Evolutionary conservation across 2,113 vertebrate species (phyloP), one percentile per base, ranked within the genome.

Genomic region (Eubucco bourcierii): DNA sequence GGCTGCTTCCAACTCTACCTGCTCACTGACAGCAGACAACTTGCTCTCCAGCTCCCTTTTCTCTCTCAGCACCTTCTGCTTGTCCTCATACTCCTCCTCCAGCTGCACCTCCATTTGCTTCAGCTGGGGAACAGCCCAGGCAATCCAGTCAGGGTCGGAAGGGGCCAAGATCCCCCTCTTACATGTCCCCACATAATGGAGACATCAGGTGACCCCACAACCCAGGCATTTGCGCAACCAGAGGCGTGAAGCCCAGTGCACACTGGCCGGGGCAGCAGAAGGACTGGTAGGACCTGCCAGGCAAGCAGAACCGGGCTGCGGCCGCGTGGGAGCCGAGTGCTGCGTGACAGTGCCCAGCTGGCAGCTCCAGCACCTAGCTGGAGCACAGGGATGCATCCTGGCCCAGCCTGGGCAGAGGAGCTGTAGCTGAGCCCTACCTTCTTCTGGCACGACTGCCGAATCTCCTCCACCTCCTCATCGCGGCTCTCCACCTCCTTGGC

Each of bases 41-140:
- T 99, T 99, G 74, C 97, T 97, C 95, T 99, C 99, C 96, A 99
- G 96, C 44, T 99, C 99, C 78, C 99, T 97, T 94, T 98, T 99
- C 95, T 99, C 99, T 41, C 98, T 98, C 59, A 99, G 97, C 55
- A 99, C 99, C 97, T 99, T 99, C 97, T 99, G 99, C 94, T 99
- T 99, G 61, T 99, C 99, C 72, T 99, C 98, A 0, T 99, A 99
- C 74, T 99, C 99, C 75, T 99, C 99, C 90, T 99, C 99, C 28
- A 99, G 98, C 97, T 99, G 99, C 58, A 99, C 97, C 84, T 99
- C 99, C 98, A 99, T 98, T 96, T 99, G 99, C 90, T 99, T 99
- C 94, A 99, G 96, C 99, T 99, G 67, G 23, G 46, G 80, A 27
- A 91, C 59, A 92, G 33, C n/a, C 37, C 27, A 2, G 50, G 0